Conservation (phyloP, 2,888 invertebrate species). For the Dilophus febrilis region DNA sequence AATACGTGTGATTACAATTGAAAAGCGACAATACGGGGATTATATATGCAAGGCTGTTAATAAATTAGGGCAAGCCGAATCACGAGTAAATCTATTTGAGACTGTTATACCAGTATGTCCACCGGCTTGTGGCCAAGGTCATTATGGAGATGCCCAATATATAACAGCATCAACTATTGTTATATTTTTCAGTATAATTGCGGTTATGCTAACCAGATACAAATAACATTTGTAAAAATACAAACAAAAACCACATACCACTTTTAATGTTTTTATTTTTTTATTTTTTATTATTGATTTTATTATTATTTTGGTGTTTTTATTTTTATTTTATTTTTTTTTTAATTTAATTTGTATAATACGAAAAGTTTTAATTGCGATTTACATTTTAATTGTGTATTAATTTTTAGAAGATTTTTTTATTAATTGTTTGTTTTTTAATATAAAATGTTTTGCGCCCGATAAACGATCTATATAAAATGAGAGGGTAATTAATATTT, state of each 20-base stretch:
- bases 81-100: conserved; percentile 68
- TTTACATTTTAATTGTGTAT: no score
- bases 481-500: no score
- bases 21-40: conserved; percentile 73
- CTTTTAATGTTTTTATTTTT: not conserved
- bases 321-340: no score
- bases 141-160: conserved; percentile 22
- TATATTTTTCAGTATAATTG: conserved; percentile 32
- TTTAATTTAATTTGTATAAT: no score
- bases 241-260: not conserved
- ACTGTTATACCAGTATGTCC: conserved; percentile 84
- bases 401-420: no score
- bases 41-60: conserved; percentile 80
- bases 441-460: no score
- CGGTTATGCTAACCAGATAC: conserved; percentile 25
- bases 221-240: not conserved
- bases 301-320: no score
- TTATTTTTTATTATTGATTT: no score
- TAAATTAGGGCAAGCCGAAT: conserved; percentile 68
- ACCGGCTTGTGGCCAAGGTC: conserved; percentile 55
- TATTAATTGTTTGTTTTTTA: no score
- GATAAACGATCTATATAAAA: no score
- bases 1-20: conserved; percentile 73
- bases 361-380: no score
- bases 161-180: conserved; percentile 30